Evolutionary conservation across 2,797 vertebrate species (phyloP), one percentile per base, ranked within the genome.

Genomic region (Gymnoscopelus braueri): DNA sequence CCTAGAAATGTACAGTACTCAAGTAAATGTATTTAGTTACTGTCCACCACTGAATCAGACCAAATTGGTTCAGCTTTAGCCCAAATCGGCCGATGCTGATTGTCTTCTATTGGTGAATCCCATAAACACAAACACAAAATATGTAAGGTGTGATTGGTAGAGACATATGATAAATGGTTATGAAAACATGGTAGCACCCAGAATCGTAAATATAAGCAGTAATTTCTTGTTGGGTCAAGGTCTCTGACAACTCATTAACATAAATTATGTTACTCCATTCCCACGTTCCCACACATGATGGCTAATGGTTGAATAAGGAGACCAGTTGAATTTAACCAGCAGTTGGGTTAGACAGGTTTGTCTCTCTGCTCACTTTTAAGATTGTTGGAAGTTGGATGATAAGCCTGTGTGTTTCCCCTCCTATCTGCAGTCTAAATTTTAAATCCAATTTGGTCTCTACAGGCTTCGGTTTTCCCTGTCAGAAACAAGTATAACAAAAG

Each of bases 401-500:
- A 83, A 84, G 60, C 24, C 72, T 12, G 50, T 11, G 7, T 53
- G 80, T 80, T 78, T 79, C 58, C 29, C n/a, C 1, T 68, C 78
- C 66, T 67, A 83, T 85, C 71, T 69, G 49, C 52, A 84, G 80
- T 80, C 76, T 65, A 78, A 74, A 63, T 74, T 53, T 71, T 79
- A 77, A 72, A 77, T 78, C 72, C 83, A 82, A 85, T 88, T 89
- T 83, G 66, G 77, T 77, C 79, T 83, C 72, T 32, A 39, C 61
- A 62, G 87, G 57, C 74, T 67, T 84, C 81, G 77, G 81, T 84
- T 88, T 86, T 81, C 72, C 81, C 82, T 79, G 84, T 88, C 90
- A 91, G 88, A 88, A 81, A 80, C 80, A 69, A 83, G 79, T 87
- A 71, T 83, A 82, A 87, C 62, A 76, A 78, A 85, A 86, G 81